These are phyloP conservation scores for Leptinotarsa juncta DNA, from an alignment of 2,888 invertebrate genomes.

Conservation along the genomic window DNA sequence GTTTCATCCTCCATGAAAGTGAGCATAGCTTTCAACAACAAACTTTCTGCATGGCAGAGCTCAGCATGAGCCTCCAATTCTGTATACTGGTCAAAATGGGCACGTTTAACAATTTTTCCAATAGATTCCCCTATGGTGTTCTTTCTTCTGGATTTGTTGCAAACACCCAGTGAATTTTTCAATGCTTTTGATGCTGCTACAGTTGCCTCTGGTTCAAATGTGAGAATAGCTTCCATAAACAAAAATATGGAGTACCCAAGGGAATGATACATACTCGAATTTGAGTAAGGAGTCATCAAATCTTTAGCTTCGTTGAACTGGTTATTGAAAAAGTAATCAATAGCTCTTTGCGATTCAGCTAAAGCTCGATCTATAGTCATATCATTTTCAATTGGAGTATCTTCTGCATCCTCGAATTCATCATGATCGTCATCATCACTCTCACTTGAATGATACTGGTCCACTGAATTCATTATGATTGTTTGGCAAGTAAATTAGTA, in stretches of 20 bases:
- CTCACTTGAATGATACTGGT: slow-evolving; percentile 26
- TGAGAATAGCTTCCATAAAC: slow-evolving; percentile 92
- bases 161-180: slow-evolving; percentile 83
- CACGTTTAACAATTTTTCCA: slow-evolving; percentile 83
- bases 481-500: neutral
- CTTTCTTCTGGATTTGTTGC: slow-evolving; percentile 77
- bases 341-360: slow-evolving; percentile 81
- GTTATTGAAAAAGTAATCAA: slow-evolving; percentile 94
- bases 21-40: slow-evolving; percentile 88
- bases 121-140: slow-evolving; percentile 81
- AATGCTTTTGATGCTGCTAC: slow-evolving; percentile 79
- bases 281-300: slow-evolving; percentile 82
- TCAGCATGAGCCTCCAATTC: slow-evolving; percentile 94
- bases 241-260: slow-evolving; percentile 89
- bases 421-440: slow-evolving; percentile 38
- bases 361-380: slow-evolving; percentile 79
- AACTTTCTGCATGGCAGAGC: slow-evolving; percentile 91
- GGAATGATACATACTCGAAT: slow-evolving; percentile 91
- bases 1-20: slow-evolving; percentile 96
- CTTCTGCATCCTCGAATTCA: slow-evolving; percentile 42
- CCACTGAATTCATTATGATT: neutral
- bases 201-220: slow-evolving; percentile 87
- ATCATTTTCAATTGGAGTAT: slow-evolving; percentile 48
- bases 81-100: slow-evolving; percentile 81
- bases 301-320: slow-evolving; percentile 84